phyloP scores from a whole-genome alignment of 2,113 vertebrate species.

The Symphodus melops region DNA sequence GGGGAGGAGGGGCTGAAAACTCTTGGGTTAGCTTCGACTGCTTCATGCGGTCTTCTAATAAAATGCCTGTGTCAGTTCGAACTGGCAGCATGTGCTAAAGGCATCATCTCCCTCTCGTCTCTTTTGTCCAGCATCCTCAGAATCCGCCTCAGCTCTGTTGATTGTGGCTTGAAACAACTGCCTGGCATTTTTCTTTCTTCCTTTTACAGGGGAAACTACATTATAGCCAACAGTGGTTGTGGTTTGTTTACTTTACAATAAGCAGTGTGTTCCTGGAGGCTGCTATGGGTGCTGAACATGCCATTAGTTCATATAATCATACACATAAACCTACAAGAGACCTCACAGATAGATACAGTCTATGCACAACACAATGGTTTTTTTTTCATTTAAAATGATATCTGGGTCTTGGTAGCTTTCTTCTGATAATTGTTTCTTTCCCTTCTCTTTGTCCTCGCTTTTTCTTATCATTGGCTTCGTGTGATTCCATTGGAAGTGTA shows the following conservation, averaged over 20 bases:
- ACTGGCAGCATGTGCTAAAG: constrained; percentile 75
- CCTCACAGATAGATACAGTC: constrained; percentile 41
- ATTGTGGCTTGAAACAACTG: constrained; percentile 73
- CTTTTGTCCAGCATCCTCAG: constrained; percentile 59
- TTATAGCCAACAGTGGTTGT: constrained; percentile 54
- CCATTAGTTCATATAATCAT: constrained; percentile 46
- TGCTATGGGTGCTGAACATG: constrained; percentile 25
- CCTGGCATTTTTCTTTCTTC: constrained; percentile 57
- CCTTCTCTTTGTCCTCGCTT: constrained; percentile 25
- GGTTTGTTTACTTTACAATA: constrained; percentile 56
- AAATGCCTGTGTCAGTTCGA: constrained; percentile 66
- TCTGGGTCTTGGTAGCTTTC: constrained; percentile 11
- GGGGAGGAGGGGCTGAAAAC: constrained; percentile 62
- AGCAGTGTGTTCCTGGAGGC: constrained; percentile 53
- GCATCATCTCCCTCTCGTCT: constrained; percentile 48
- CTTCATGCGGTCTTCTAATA: constrained; percentile 73
- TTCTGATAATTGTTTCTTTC: constrained; percentile 4
- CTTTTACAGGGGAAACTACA: constrained; percentile 68
- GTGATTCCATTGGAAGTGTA: constrained; percentile 54
- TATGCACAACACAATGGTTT: constrained; percentile 3
- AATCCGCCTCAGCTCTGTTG: constrained; percentile 43
- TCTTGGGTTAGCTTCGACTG: constrained; percentile 63
- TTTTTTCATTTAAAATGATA: constrained; percentile 1
- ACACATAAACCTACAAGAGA: constrained; percentile 28
- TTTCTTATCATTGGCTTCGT: constrained; percentile 46